Evolutionary conservation across 2,888 invertebrate genomes (phyloP).

Genomic region (Ernsta delagoae): DNA sequence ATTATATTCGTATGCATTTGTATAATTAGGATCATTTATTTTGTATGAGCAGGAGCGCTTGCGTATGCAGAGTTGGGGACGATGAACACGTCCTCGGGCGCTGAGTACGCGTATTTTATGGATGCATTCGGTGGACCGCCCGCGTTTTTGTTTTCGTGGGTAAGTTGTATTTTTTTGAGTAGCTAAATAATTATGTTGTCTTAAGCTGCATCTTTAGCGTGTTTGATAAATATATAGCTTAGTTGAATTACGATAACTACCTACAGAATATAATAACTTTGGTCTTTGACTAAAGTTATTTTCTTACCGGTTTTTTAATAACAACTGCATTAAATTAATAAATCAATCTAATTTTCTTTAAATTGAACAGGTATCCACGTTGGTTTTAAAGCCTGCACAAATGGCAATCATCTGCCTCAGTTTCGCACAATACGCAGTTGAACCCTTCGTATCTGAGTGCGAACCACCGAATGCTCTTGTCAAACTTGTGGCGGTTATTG

Average conservation of each 20-base stretch:
- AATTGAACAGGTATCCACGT: constrained; percentile 91
- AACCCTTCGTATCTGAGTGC: constrained; percentile 94
- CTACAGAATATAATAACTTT: too few relatives aligned
- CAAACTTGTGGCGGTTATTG: constrained; percentile 94
- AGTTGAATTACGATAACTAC: too few relatives aligned
- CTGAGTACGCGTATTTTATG: constrained; percentile 98
- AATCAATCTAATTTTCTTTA: too few relatives aligned
- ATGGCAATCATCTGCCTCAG: constrained; percentile 97
- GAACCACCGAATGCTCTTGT: constrained; percentile 93
- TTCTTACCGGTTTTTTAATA: too few relatives aligned
- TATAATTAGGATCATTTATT: too few relatives aligned
- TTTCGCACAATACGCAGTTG: constrained; percentile 96
- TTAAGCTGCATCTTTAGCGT: too few relatives aligned
- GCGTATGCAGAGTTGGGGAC: constrained; percentile 97
- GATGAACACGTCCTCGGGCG: constrained; percentile 97
- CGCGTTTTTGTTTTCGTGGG: constrained; percentile 97
- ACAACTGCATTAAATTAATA: too few relatives aligned
- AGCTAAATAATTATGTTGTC: too few relatives aligned
- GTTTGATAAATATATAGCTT: too few relatives aligned
- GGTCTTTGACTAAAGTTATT: too few relatives aligned
- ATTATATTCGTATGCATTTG: too few relatives aligned
- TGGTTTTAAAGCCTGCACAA: constrained; percentile 96
- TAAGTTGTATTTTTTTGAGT: constrained; percentile 61
- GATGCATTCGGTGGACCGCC: constrained; percentile 97
- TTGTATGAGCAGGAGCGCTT: constrained; percentile 89